phyloP scores from a whole-genome alignment of 1,140 invertebrate species.

The Bacillus rossius region DNA sequence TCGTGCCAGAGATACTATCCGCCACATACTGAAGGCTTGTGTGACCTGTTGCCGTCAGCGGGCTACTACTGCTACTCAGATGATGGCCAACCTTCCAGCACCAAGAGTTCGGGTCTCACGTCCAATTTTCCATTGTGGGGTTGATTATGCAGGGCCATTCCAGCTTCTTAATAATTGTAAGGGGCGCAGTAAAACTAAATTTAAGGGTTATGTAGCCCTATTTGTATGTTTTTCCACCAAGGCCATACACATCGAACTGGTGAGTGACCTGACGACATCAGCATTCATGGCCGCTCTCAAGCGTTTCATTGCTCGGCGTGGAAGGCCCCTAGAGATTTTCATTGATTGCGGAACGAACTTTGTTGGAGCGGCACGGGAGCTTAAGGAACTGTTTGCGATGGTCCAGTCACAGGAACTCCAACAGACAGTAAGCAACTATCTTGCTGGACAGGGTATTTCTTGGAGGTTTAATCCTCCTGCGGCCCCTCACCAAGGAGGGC shows the following conservation, averaged over 20 bases:
- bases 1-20: no score
- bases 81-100: no score
- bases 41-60: no score
- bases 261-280: no score
- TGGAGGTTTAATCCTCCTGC: conserved; percentile 41
- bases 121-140: no score
- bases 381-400: not conserved
- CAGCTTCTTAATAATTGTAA: no score
- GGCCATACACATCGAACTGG: conserved; percentile 32
- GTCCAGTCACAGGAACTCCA: not conserved
- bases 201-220: conserved; percentile 19
- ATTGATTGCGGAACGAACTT: conserved; percentile 38
- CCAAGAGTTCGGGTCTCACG: no score
- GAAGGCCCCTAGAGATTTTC: conserved; percentile 22
- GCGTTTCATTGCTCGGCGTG: conserved; percentile 22
- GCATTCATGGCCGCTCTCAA: conserved; percentile 23
- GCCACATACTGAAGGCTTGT: no score
- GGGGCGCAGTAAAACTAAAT: no score
- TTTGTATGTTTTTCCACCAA: conserved; percentile 27
- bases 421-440: not conserved
- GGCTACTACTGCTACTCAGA: no score
- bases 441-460: conserved; percentile 22
- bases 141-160: no score
- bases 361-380: conserved; percentile 21
- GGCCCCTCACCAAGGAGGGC: conserved; percentile 37